Conservation (phyloP, 2,888 invertebrate species). For the Odiellus spinosus region DNA sequence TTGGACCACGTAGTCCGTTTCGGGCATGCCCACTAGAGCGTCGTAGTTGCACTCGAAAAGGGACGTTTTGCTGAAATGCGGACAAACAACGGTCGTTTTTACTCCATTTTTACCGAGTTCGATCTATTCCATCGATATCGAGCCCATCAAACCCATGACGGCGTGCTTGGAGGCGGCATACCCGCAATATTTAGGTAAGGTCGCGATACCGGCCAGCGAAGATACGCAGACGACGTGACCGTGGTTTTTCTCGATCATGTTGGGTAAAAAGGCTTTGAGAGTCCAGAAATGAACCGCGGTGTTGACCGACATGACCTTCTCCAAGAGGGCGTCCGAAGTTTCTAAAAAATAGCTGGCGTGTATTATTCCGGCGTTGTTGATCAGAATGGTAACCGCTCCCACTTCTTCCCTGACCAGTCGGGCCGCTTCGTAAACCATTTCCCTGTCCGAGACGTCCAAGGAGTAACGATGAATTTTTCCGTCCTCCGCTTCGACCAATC, state of each 20-base stretch:
- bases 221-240: conserved; percentile 90
- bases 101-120: background rate
- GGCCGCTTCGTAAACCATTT: conserved; percentile 61
- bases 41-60: too few species aligned
- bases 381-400: conserved; percentile 61
- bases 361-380: conserved; percentile 85
- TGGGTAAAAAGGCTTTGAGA: conserved; percentile 68
- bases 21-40: too few species aligned
- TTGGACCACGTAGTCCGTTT: too few species aligned
- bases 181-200: conserved; percentile 57
- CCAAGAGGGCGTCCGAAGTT: conserved; percentile 53
- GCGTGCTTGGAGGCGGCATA: background rate
- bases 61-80: too few species aligned
- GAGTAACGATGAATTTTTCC: conserved; percentile 60
- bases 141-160: background rate
- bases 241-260: conserved; percentile 66
- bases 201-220: conserved; percentile 69
- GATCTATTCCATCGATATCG: background rate
- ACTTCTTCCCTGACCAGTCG: conserved; percentile 56
- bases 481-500: conserved; percentile 49
- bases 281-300: background rate
- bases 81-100: background rate
- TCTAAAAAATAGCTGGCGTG: conserved; percentile 62
- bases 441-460: conserved; percentile 62
- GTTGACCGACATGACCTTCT: background rate